Base-by-base conservation (phyloP, 1,140 invertebrate species). In the Drosophila insularis region DNA sequence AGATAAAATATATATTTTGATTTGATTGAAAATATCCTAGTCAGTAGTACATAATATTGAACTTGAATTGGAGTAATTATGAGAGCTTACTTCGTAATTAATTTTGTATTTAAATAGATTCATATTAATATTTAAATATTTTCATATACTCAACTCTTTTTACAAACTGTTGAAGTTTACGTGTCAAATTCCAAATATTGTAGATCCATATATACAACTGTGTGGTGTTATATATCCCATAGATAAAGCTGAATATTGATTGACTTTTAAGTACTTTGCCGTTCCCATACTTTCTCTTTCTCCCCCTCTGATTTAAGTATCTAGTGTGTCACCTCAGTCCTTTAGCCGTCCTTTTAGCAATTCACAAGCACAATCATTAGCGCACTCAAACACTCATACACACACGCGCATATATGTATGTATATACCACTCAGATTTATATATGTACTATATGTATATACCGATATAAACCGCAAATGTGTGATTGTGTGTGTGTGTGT, bases 351-450 rank as follows among this genome's bases (percentile, higher is more conserved):
- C 14, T 56, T 27, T 56, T 35, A 55, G 37, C 70, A 59, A 72
- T 72, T 62, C 61, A 58, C 56, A 50, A 54, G 54, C 55, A 61
- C 61, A 65, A 56, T 50, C 43, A 50, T 50, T 50, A 50, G n/a
- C 14, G 23, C 31, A 61, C 32, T 53, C 61, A 37, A 35, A 27
- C 50, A 62, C 19, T 37, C 61, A 39, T 35, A 27, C 50, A 63
- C 21, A 56, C 27, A 61, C 14, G 17, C 35, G 59, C 7, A 61
- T 17, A 46, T 8, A 56, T 17, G 46, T 6, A 59, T 5, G 14
- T 5, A 40, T 17, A 8, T 6, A 5, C 27, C 4, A 27, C 27
- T 27, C 27, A 6, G 27, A 27, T 27, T 27, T 27, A 17, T 17
- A 17, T 17, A 46, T 46, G 4, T 13, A 13, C 32, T 13, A 19